phyloP scores from a whole-genome alignment of 2,797 vertebrate genomes.

The Balearica regulorum region DNA sequence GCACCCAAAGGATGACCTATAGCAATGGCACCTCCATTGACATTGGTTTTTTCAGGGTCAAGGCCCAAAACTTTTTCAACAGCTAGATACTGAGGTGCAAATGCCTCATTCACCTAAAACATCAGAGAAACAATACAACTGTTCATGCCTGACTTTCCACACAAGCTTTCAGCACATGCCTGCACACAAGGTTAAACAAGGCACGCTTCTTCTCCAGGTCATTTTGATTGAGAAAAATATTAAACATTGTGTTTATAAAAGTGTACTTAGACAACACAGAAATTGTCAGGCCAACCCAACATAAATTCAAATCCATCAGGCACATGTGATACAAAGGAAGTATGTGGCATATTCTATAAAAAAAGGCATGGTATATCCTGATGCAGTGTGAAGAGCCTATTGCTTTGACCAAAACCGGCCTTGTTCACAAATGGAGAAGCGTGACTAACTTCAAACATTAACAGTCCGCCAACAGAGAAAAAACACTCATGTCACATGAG shows the following conservation, averaged over 20 bases:
- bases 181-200: not conserved
- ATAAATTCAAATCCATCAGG: not conserved
- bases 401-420: not conserved
- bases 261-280: accelerated
- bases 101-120: slow-evolving; percentile 93
- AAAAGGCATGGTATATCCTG: not conserved
- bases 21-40: slow-evolving; percentile 92
- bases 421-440: not conserved
- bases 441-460: not conserved
- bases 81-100: slow-evolving; percentile 90
- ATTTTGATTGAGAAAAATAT: not conserved
- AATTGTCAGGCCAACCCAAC: not conserved
- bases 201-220: not conserved
- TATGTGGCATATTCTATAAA: too few relatives aligned
- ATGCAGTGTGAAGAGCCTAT: not conserved
- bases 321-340: not conserved
- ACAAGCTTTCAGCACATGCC: accelerated
- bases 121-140: not conserved
- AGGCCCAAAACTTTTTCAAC: slow-evolving; percentile 86
- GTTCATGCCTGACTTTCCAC: not conserved
- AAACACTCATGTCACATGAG: not conserved
- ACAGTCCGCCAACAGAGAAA: not conserved
- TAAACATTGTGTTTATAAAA: not conserved
- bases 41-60: slow-evolving; percentile 88
- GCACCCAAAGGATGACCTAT: slow-evolving; percentile 91